A percentile compares a stretch with the other conserved stretches of the same genome.
Conservation (phyloP, 2,797 vertebrate species). For the Leptatherina wallacei region DNA sequence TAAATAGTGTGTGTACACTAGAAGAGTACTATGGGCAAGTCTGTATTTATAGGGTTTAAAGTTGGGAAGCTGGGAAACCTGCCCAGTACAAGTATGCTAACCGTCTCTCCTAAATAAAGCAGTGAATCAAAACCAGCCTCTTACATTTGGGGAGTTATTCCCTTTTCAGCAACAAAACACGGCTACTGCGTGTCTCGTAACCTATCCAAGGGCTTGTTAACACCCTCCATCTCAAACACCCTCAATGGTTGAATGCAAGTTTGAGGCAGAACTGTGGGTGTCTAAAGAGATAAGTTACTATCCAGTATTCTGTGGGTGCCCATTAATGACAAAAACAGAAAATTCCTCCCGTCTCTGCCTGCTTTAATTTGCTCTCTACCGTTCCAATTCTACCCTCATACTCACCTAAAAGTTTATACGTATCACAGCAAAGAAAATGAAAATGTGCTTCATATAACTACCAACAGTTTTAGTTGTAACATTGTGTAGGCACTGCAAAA, state of each 20-base stretch:
- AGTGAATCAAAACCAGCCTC: conserved; percentile 29
- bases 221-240: conserved; percentile 34
- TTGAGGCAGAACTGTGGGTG: conserved; percentile 17
- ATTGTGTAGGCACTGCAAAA: conserved; percentile 34
- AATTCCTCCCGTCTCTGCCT: conserved; percentile 13
- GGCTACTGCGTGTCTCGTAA: conserved; percentile 47
- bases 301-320: conserved; percentile 35
- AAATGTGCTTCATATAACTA: conserved; percentile 5
- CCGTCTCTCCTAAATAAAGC: conserved; percentile 30
- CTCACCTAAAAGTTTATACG: conserved; percentile 10
- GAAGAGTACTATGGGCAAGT: conserved; percentile 36
- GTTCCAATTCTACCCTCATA: background rate
- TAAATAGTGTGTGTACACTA: conserved; percentile 57
- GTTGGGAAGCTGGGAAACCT: conserved; percentile 21
- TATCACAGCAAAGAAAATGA: conserved; percentile 3
- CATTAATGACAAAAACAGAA: conserved; percentile 45
- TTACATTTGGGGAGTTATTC: conserved; percentile 33
- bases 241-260: conserved; percentile 31
- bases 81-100: conserved; percentile 28
- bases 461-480: conserved; percentile 19
- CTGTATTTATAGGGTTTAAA: conserved; percentile 54
- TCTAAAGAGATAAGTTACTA: conserved; percentile 36
- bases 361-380: conserved; percentile 20
- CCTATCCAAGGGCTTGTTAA: conserved; percentile 48
- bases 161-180: conserved; percentile 40